phyloP scores from a whole-genome alignment of 2,113 vertebrate genomes.

The Grallaria varia region DNA sequence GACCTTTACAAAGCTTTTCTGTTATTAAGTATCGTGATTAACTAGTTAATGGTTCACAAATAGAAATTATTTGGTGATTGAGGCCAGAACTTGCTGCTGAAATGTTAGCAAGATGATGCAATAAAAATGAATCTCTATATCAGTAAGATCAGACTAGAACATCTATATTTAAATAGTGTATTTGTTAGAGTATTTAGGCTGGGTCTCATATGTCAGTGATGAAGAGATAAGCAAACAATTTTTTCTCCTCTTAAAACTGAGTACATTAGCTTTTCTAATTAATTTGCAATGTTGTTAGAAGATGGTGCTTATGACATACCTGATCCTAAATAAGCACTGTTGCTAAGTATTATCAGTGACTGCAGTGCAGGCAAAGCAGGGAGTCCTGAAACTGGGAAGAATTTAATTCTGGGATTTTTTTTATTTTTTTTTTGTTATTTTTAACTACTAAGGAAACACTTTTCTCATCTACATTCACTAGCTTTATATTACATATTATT shows the following conservation, averaged over 20 bases:
- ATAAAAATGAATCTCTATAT: not conserved
- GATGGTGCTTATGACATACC: rapidly evolving
- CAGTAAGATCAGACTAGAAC: not conserved
- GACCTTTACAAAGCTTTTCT: not conserved
- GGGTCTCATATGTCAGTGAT: not conserved
- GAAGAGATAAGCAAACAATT: not conserved
- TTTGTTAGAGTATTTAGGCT: not conserved
- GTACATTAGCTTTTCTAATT: not conserved
- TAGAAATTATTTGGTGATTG: not conserved
- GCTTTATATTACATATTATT: not conserved
- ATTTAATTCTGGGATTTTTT: not conserved
- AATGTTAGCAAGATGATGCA: not conserved
- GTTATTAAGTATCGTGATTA: not conserved
- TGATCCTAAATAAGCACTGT: not conserved
- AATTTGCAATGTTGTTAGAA: not conserved
- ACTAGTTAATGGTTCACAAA: not conserved
- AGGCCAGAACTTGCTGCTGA: not conserved
- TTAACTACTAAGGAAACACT: not conserved
- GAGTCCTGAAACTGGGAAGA: not conserved
- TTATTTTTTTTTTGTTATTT: not conserved
- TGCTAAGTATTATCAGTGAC: not conserved
- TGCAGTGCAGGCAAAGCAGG: not conserved
- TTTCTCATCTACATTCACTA: not conserved
- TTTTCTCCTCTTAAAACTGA: not conserved
- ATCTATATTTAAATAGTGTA: not conserved